Evolutionary conservation across 2,888 invertebrate genomes (phyloP), one percentile per base, ranked within the genome.

Genomic region (Leucophenga maculata): DNA sequence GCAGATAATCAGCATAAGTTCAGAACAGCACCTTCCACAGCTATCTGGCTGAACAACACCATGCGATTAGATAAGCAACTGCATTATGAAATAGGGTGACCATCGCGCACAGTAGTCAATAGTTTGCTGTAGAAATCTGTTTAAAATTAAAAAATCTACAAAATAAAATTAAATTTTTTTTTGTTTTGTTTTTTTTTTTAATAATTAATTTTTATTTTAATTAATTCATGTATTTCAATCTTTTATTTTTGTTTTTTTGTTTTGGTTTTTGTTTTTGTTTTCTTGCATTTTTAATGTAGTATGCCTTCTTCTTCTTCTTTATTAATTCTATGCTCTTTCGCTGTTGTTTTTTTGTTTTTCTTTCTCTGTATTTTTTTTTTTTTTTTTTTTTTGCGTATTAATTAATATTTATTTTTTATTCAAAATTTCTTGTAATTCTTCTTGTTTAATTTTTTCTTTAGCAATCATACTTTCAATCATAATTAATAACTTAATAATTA

Each of bases 401-500:
- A 71, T 65, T 26, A 72, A 50, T 72, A 59, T 54, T 50, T 26
- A 9, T 69, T 66, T 65, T 57, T 55, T 46, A 20, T 65, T 74
- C 73, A 75, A 72, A 74, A 74, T 73, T 77, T 74, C 69, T 73
- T 72, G 73, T 54, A 31, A 64, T 62, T 68, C 62, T 32, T 44
- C 67, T 46, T 46, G 48, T n/a, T 65, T 57, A 8, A 26, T 64
- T 64, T 44, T 68, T 69, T 69, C 76, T 70, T 73, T 73, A 48
- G 60, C 39, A 39, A 39, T 39, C 39, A 39, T 39, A 6, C 39
- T 39, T 39, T 39, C 59, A 67, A 59, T 59, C 69, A 71, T 74
- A 70, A 70, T 72, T 73, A 74, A 75, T 79, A 75, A 83, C 79
- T 77, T 73, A 76, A 82, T 82, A 78, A 85, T 84, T 85, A 85